Evolutionary conservation across 2,888 invertebrate genomes (phyloP).

Genomic region (Crematogaster levior): DNA sequence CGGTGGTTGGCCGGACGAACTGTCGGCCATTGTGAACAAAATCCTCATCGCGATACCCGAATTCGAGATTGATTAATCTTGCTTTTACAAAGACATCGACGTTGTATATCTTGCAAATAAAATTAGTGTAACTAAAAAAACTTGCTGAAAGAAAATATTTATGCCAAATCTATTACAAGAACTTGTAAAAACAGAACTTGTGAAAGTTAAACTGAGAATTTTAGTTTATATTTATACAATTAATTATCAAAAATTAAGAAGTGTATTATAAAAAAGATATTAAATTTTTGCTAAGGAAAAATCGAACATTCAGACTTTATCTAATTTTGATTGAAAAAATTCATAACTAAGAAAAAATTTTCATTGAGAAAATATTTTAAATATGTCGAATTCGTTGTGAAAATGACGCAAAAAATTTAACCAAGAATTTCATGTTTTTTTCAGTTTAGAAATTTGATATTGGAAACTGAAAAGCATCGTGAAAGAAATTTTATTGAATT

Average conservation of each 20-base stretch:
- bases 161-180: neutral
- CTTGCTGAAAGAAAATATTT: neutral
- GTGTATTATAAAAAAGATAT: no score
- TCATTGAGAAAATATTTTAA: neutral
- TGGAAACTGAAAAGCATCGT: neutral
- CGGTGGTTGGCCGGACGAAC: slow-evolving; percentile 55
- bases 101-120: neutral
- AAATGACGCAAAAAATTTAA: neutral
- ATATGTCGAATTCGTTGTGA: no score
- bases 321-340: no score
- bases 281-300: no score
- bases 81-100: neutral
- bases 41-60: slow-evolving; percentile 39
- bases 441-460: neutral
- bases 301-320: no score
- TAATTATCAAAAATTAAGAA: no score
- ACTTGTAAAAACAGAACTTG: no score
- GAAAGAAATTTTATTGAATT: neutral
- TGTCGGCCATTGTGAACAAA: slow-evolving; percentile 56
- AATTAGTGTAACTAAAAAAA: neutral
- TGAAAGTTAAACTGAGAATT: neutral
- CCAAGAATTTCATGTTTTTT: neutral
- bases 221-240: no score
- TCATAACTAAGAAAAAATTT: neutral
- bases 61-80: neutral